Evolutionary conservation across 2,888 invertebrate genomes (phyloP).

Genomic region (Tenthredo scrophulariae): DNA sequence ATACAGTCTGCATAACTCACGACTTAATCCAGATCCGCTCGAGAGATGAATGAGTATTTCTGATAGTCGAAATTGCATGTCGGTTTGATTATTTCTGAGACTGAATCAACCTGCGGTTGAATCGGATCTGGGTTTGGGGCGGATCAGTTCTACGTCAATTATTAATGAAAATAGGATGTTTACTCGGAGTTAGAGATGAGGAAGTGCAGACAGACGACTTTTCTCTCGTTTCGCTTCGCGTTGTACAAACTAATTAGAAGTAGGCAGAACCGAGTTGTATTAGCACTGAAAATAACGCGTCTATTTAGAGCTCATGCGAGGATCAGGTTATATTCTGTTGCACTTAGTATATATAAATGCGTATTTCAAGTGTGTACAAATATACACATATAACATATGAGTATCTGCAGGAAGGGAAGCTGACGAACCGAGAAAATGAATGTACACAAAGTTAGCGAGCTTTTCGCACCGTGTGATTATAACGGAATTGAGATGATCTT

Average conservation of each 20-base stretch:
- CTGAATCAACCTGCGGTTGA: neutral
- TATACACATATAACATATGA: neutral
- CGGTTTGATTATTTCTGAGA: neutral
- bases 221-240: neutral
- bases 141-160: constrained; percentile 31
- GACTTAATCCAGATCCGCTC: neutral
- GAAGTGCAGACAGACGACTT: neutral
- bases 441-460: neutral
- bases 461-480: neutral
- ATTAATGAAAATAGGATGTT: constrained; percentile 30
- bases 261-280: neutral
- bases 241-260: constrained; percentile 51
- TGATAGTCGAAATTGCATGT: neutral
- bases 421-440: neutral
- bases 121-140: neutral
- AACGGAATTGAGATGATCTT: neutral
- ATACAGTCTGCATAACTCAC: neutral
- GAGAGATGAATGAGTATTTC: neutral
- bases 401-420: neutral
- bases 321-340: neutral
- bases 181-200: neutral
- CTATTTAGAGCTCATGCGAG: neutral
- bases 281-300: constrained; percentile 13
- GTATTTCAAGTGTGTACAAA: neutral
- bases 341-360: neutral